Percentiles rank a stretch among this genome's conserved stretches.
phyloP scores from a whole-genome alignment of 2,888 invertebrate species.

The Aphidius colemani region DNA sequence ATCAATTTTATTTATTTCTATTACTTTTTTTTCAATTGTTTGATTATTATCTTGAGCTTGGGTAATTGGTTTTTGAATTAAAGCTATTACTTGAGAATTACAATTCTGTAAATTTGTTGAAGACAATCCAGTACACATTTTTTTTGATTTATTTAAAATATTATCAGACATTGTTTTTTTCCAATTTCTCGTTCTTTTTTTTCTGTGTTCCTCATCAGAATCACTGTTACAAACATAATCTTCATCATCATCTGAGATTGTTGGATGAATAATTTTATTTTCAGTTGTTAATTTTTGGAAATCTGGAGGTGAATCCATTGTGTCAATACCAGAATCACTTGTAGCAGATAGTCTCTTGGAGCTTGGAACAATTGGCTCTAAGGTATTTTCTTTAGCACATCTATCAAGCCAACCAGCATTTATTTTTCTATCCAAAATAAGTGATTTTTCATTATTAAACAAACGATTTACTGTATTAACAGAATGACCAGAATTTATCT shows the following conservation, averaged over 20 bases:
- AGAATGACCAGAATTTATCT: conserved; percentile 40
- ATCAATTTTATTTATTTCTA: neutral
- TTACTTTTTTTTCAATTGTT: neutral
- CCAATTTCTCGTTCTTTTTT: conserved; percentile 64
- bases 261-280: neutral
- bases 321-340: conserved; percentile 54
- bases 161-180: conserved; percentile 60
- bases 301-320: conserved; percentile 42
- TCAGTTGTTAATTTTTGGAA: conserved; percentile 30
- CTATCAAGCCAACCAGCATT: conserved; percentile 68
- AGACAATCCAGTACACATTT: conserved; percentile 29
- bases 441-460: conserved; percentile 42
- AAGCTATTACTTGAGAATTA: neutral
- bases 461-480: conserved; percentile 51
- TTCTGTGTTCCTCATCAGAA: conserved; percentile 63
- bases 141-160: conserved; percentile 35
- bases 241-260: conserved; percentile 65
- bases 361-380: conserved; percentile 32
- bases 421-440: conserved; percentile 50
- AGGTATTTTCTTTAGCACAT: conserved; percentile 50
- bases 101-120: conserved; percentile 1
- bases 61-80: neutral
- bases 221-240: conserved; percentile 74
- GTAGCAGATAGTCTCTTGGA: conserved; percentile 39
- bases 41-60: neutral